Conservation (phyloP, 2,797 vertebrate genomes). For the Pseudochirops cupreus region DNA sequence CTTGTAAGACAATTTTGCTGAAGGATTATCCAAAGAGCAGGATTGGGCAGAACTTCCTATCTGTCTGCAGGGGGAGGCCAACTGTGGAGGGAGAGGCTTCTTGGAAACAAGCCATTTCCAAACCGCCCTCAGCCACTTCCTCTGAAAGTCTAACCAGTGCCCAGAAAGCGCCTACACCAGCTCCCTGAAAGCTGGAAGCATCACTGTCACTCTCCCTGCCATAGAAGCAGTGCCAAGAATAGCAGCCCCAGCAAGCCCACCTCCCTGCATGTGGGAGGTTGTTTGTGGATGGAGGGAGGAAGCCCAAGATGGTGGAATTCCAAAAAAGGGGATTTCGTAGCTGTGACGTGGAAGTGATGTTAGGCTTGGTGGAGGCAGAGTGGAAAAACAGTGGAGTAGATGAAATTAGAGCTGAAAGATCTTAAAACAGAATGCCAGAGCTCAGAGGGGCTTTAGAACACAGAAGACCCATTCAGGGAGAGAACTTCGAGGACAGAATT, state of each 20-base stretch:
- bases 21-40: background rate
- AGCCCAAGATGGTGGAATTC: background rate
- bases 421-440: background rate
- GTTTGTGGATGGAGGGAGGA: accelerated
- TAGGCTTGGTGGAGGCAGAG: background rate
- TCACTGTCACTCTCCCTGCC: accelerated
- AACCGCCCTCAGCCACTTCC: background rate
- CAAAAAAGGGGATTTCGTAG: background rate
- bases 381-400: background rate
- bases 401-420: background rate
- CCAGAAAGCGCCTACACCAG: background rate
- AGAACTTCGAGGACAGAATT: background rate
- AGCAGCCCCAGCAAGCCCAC: accelerated
- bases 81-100: background rate
- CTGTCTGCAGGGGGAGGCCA: background rate
- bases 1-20: background rate
- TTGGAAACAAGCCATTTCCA: accelerated
- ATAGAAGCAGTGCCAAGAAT: accelerated
- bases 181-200: accelerated
- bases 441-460: background rate
- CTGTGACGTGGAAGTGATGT: background rate
- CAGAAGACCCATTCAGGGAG: background rate
- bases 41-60: background rate
- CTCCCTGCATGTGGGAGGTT: background rate
- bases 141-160: background rate